Conservation (phyloP, 2,888 invertebrate genomes). For the Chymomyza procnemis region DNA sequence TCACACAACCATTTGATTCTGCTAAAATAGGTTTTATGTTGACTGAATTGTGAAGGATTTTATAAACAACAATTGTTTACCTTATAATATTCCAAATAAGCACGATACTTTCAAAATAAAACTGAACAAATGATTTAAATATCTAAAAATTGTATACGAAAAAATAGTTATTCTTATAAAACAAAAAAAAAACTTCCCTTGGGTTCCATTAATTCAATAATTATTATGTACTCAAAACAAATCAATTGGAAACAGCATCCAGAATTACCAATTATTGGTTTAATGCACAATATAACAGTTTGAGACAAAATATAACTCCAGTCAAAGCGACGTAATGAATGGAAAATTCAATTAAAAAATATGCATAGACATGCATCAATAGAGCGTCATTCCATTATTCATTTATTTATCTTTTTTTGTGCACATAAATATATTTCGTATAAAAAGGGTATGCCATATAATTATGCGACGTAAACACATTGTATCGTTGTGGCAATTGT, state of each 20-base stretch:
- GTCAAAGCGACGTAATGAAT: neutral
- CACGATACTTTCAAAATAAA: neutral
- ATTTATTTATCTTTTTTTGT: too few relatives aligned
- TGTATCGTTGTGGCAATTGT: neutral
- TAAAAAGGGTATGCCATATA: neutral
- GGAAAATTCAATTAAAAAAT: neutral
- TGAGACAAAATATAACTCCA: neutral
- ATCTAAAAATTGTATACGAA: neutral
- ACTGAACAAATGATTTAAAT: neutral
- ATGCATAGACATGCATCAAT: neutral
- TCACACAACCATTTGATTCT: constrained; percentile 78
- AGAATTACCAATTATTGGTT: too few relatives aligned
- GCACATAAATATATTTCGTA: neutral
- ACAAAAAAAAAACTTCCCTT: too few relatives aligned
- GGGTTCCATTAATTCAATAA: too few relatives aligned
- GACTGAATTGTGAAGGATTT: neutral
- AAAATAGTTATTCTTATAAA: neutral
- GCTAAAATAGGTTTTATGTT: constrained; percentile 8
- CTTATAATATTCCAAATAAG: neutral
- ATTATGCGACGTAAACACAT: neutral
- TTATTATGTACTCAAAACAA: neutral
- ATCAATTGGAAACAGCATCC: neutral
- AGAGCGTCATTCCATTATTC: neutral
- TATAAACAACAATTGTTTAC: neutral
- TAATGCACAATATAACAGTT: neutral